Base-by-base conservation (phyloP, 2,113 vertebrate species). In the Lota lota region DNA sequence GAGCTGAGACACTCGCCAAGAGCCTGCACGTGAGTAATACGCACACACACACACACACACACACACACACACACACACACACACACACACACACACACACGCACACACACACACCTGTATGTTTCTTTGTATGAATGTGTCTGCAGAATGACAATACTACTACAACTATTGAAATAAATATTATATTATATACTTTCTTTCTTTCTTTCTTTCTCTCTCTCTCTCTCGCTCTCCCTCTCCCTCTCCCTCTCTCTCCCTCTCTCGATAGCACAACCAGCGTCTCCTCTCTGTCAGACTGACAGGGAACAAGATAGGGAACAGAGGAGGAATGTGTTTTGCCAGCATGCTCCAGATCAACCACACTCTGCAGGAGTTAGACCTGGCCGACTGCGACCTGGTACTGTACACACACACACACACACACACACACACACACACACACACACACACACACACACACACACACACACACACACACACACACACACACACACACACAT, bases 331-430 rank as follows among this genome's bases (percentile, higher is more conserved):
- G 92, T 75, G 77, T 54, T 91, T 98, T 83, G 94, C 93, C 70
- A 66, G 86, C n/a, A 88, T 95, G 94, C 79, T 99, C 67, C 91
- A 94, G 82, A 67, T 88, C 12, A 99, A 98, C 83, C 78, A 76
- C 47, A 79, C 84, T 0, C 88, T 99, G 76, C 90, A 92, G 86
- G 93, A 93, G 67, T 63, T 99, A 86, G 93, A 96, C 79, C 64
- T 97, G 77, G 91, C 91, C 15, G 90, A 96, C 75, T 96, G 93
- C 67, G 94, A 98, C 84, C 81, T 97, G 91, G 96, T 97, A 78
- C 90, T 83, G 20, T 19, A 17, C 19, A 20, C 19, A 63, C 56
- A 50, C 53, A 4, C 22, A n/a, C 14, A 18, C 12, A 61, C 57
- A 65, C 56, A 16, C 56, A 59, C 33, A 24, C n/a, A 62, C 56